phyloP scores from a whole-genome alignment of 2,113 vertebrate genomes.

The Sebastes fasciatus region DNA sequence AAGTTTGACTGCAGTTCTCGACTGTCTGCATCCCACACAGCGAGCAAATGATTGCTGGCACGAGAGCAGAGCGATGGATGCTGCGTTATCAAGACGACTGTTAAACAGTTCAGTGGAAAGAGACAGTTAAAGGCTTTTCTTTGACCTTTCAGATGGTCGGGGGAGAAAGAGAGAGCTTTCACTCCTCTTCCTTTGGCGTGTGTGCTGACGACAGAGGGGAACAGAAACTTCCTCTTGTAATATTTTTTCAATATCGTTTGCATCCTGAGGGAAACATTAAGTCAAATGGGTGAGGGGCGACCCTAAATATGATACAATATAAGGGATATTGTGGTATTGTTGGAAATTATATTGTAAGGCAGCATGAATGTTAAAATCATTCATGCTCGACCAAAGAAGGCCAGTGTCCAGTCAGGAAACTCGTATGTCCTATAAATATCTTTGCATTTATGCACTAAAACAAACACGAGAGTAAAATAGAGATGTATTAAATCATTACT shows the following conservation, averaged over 20 bases:
- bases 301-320: conserved; percentile 47
- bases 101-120: conserved; percentile 75
- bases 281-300: conserved; percentile 18
- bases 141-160: conserved; percentile 51
- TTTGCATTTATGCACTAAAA: conserved; percentile 22
- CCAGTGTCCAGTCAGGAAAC: conserved; percentile 38
- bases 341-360: conserved; percentile 46
- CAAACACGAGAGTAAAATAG: conserved; percentile 25
- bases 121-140: conserved; percentile 63
- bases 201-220: conserved; percentile 41
- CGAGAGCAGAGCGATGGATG: conserved; percentile 44
- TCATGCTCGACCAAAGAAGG: conserved; percentile 13
- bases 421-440: conserved; percentile 42
- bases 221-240: conserved; percentile 53
- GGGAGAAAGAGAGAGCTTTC: conserved; percentile 53
- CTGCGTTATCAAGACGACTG: conserved; percentile 61
- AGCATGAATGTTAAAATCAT: conserved; percentile 60
- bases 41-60: conserved; percentile 56
- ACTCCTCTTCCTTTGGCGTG: conserved; percentile 48
- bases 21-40: conserved; percentile 70
- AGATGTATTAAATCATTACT: conserved; percentile 18
- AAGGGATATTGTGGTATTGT: conserved; percentile 40
- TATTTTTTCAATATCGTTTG: conserved; percentile 51
- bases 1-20: conserved; percentile 41
- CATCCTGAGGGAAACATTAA: conserved; percentile 52